These are phyloP conservation scores for Hippoglossus stenolepis DNA, from an alignment of 2,113 vertebrate species.

Conservation along the genomic window DNA sequence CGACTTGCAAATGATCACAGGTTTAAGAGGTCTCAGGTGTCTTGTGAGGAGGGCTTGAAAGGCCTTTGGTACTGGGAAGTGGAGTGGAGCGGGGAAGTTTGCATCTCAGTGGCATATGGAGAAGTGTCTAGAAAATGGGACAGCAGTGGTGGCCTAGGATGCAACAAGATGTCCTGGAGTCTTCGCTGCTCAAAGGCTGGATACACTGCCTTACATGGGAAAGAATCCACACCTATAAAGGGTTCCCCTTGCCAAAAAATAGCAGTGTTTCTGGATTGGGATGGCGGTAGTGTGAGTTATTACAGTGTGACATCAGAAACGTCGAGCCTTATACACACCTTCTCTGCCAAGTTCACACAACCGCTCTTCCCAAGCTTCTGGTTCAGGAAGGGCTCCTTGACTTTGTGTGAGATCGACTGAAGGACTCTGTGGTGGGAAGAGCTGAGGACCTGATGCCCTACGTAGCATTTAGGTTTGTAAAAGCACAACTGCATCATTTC, in stretches of 20 bases:
- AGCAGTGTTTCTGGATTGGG: constrained; percentile 35
- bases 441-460: too few relatives aligned
- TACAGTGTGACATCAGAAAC: constrained; percentile 17
- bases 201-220: not conserved
- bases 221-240: fast-evolving
- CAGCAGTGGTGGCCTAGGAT: constrained; percentile 8
- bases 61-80: constrained; percentile 53
- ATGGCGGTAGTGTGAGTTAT: constrained; percentile 47
- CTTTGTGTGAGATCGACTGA: constrained; percentile 28
- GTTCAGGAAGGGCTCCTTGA: constrained; percentile 40
- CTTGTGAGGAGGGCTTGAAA: constrained; percentile 27
- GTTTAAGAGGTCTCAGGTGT: constrained; percentile 50
- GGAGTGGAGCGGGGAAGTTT: not conserved
- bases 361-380: constrained; percentile 41
- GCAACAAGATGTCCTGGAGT: constrained; percentile 52
- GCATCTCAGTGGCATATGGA: constrained; percentile 12
- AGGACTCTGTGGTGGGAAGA: not conserved
- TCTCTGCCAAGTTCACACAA: constrained; percentile 33
- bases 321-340: constrained; percentile 48
- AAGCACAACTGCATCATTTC: too few relatives aligned
- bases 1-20: not conserved
- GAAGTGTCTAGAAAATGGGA: constrained; percentile 12
- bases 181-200: fast-evolving
- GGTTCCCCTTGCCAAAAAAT: not conserved
- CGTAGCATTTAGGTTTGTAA: too few relatives aligned